Conservation (phyloP, 1,140 invertebrate species). For the Semibalanus balanoides region DNA sequence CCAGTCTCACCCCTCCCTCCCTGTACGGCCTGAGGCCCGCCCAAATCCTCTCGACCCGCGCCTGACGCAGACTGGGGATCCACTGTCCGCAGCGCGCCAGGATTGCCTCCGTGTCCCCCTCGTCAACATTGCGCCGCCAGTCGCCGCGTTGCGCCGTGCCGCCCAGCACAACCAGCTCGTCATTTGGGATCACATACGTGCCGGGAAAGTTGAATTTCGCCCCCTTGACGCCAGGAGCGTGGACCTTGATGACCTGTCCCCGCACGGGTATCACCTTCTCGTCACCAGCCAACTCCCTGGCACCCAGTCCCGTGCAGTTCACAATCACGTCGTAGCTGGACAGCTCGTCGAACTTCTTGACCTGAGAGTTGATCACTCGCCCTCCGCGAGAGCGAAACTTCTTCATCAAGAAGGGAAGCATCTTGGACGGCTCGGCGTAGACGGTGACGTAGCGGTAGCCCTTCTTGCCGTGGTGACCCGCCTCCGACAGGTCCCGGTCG, state of each 20-base stretch:
- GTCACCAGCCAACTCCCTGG: constrained; percentile 21
- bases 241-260: constrained; percentile 24
- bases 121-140: constrained; percentile 25
- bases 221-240: neutral
- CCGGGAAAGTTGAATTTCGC: neutral
- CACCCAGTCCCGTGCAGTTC: constrained; percentile 25
- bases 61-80: constrained; percentile 21
- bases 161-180: constrained; percentile 27
- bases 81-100: constrained; percentile 24
- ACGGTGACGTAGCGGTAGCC: constrained; percentile 11
- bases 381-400: constrained; percentile 12
- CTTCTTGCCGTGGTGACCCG: neutral
- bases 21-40: constrained; percentile 8
- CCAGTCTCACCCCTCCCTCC: constrained; percentile 10
- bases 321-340: constrained; percentile 20
- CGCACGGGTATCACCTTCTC: constrained; percentile 19
- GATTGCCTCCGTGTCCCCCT: constrained; percentile 26
- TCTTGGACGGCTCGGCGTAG: constrained; percentile 14
- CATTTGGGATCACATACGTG: constrained; percentile 11
- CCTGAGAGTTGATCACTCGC: neutral
- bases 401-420: constrained; percentile 19
- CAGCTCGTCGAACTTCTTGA: constrained; percentile 11
- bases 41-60: neutral
- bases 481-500: neutral
- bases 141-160: constrained; percentile 26